These are phyloP conservation scores for Telenomus remus DNA, from an alignment of 1,140 invertebrate genomes.

Conservation along the genomic window DNA sequence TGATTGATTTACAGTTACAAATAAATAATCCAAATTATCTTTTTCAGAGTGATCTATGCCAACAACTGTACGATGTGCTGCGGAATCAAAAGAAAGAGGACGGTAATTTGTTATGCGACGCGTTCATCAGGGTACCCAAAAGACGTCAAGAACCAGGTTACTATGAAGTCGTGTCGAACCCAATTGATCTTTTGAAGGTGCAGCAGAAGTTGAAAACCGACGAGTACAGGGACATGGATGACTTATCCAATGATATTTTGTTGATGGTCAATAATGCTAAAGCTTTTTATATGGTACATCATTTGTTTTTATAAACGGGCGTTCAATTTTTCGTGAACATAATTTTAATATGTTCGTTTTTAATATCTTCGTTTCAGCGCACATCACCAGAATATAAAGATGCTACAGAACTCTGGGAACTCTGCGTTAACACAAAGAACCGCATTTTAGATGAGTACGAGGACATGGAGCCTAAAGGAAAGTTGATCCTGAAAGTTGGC, in stretches of 20 bases:
- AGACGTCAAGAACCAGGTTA: slow-evolving; percentile 91
- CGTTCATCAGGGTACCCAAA: slow-evolving; percentile 95
- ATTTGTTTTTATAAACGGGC: slow-evolving; percentile 22
- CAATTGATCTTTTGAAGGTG: slow-evolving; percentile 94
- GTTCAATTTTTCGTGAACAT: not conserved
- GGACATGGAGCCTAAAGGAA: slow-evolving; percentile 76
- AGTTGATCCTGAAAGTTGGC: slow-evolving; percentile 78
- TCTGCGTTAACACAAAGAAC: slow-evolving; percentile 79
- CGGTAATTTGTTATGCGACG: slow-evolving; percentile 92
- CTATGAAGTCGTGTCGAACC: slow-evolving; percentile 93
- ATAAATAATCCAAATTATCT: slow-evolving; percentile 18
- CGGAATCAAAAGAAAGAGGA: slow-evolving; percentile 94
- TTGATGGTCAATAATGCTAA: slow-evolving; percentile 93
- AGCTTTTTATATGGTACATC: slow-evolving; percentile 89
- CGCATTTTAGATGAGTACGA: slow-evolving; percentile 74
- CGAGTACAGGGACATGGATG: slow-evolving; percentile 92
- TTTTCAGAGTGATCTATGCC: slow-evolving; percentile 87
- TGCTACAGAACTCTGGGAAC: slow-evolving; percentile 92
- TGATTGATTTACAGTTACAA: not conserved
- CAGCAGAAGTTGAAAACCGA: slow-evolving; percentile 98
- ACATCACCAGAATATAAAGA: slow-evolving; percentile 92
- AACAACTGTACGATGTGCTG: slow-evolving; percentile 94
- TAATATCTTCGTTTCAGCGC: slow-evolving; percentile 77
- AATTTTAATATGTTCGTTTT: slow-evolving; percentile 22
- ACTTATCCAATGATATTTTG: slow-evolving; percentile 90